Evolutionary conservation across 2,888 invertebrate genomes (phyloP).

Genomic region (Drosophila atripex): DNA sequence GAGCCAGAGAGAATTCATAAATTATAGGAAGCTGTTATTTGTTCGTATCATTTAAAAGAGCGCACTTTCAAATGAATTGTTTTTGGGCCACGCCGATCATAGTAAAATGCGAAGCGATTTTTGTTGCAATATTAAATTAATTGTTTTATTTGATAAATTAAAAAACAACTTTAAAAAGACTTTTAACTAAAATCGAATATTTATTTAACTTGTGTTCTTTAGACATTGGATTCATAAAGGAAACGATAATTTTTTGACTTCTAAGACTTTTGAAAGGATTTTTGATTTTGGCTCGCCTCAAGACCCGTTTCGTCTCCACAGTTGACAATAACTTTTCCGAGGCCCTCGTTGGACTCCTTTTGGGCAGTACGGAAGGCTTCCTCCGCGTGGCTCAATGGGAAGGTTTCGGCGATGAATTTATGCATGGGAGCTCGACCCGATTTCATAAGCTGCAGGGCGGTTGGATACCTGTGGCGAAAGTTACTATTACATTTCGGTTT

Average conservation of each 20-base stretch:
- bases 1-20: slow-evolving; percentile 50
- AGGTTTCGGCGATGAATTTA: slow-evolving; percentile 61
- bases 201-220: slow-evolving; percentile 1
- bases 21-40: slow-evolving; percentile 57
- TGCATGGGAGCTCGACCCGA: slow-evolving; percentile 66
- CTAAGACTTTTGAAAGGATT: neutral
- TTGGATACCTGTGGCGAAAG: slow-evolving; percentile 67
- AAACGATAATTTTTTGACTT: neutral
- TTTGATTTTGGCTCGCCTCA: slow-evolving; percentile 21
- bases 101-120: slow-evolving; percentile 51
- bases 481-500: neutral
- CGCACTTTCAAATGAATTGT: slow-evolving; percentile 55
- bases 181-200: slow-evolving; percentile 5
- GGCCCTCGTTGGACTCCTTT: slow-evolving; percentile 71
- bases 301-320: slow-evolving; percentile 42
- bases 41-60: slow-evolving; percentile 45
- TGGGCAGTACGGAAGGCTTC: slow-evolving; percentile 71
- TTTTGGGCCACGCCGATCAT: slow-evolving; percentile 43
- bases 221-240: slow-evolving; percentile 28
- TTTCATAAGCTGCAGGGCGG: slow-evolving; percentile 73
- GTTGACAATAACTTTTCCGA: slow-evolving; percentile 72
- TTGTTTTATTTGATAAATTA: slow-evolving; percentile 11
- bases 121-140: slow-evolving; percentile 51
- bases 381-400: slow-evolving; percentile 57
- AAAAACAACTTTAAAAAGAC: neutral